Conservation (phyloP, 92 coral and sea anemone genomes). For the Umimayanthus kanabou region DNA sequence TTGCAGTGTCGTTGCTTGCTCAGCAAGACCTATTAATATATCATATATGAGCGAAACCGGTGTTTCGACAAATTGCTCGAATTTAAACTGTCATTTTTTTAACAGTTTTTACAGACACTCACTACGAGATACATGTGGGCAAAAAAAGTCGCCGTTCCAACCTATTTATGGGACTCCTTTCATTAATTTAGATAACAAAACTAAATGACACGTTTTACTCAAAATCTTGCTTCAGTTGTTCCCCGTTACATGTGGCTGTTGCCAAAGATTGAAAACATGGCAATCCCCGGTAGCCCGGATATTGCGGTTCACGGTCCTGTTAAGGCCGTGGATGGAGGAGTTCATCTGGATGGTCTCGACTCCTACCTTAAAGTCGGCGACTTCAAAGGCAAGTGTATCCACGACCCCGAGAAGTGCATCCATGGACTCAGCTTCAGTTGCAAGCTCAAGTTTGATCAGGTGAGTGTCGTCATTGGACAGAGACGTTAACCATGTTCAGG, state of each 20-base stretch:
- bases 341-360: conserved; percentile 75
- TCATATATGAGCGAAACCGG: no score
- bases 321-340: conserved; percentile 94
- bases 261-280: conserved; percentile 72
- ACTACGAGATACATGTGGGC: no score
- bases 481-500: no score
- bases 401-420: conserved; percentile 87
- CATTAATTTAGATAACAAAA: no score
- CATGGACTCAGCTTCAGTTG: conserved; percentile 91
- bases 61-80: no score
- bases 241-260: conserved; percentile 97
- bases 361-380: conserved; percentile 86
- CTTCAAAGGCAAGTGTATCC: conserved; percentile 78
- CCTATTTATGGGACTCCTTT: no score
- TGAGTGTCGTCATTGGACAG: conserved; percentile 6
- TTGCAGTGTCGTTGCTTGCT: no score
- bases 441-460: conserved; percentile 94
- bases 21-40: no score
- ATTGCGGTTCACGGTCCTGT: conserved; percentile 88
- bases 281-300: conserved; percentile 83
- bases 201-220: not conserved
- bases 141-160: no score
- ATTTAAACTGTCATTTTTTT: no score
- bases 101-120: no score
- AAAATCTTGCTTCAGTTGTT: conserved; percentile 54